Percentiles rank a stretch among this genome's conserved stretches.
Evolutionary conservation across 1,140 invertebrate species (phyloP).

Genomic region (Leucophenga varia): DNA sequence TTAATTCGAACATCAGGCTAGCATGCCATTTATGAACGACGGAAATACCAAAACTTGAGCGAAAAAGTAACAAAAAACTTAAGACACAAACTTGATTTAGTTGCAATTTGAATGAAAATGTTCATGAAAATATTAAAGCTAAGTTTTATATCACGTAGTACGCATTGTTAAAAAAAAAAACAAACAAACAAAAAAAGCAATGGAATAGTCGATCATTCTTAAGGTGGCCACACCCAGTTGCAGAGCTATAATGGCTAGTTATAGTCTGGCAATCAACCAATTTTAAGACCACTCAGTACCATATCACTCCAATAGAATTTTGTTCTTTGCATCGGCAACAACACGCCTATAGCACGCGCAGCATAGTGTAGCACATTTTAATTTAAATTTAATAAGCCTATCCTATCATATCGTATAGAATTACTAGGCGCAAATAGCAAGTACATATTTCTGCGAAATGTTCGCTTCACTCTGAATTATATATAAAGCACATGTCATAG

Average conservation of each 20-base stretch:
- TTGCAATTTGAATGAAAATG: slow-evolving; percentile 6
- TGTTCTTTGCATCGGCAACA: too few relatives aligned
- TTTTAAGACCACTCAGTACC: too few relatives aligned
- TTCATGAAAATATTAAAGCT: neutral
- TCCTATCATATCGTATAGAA: too few relatives aligned
- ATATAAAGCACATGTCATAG: slow-evolving; percentile 54
- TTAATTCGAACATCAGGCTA: slow-evolving; percentile 47
- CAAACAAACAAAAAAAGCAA: too few relatives aligned
- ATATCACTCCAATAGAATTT: slow-evolving; percentile 38
- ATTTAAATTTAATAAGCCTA: too few relatives aligned
- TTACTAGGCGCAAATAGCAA: too few relatives aligned
- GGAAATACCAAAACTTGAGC: slow-evolving; percentile 33
- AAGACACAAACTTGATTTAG: slow-evolving; percentile 25
- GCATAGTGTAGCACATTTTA: slow-evolving; percentile 6
- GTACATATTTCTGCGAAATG: too few relatives aligned
- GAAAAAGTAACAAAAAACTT: slow-evolving; percentile 37
- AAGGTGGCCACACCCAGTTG: too few relatives aligned
- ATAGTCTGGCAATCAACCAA: too few relatives aligned
- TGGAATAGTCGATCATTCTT: too few relatives aligned
- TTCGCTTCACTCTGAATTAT: slow-evolving; percentile 45
- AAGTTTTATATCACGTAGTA: neutral
- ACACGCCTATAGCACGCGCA: slow-evolving; percentile 25
- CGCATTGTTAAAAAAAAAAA: neutral
- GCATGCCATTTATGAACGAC: slow-evolving; percentile 38
- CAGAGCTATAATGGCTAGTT: too few relatives aligned